Base-by-base conservation (phyloP, 2,113 vertebrate genomes). In the Pantherophis guttatus region DNA sequence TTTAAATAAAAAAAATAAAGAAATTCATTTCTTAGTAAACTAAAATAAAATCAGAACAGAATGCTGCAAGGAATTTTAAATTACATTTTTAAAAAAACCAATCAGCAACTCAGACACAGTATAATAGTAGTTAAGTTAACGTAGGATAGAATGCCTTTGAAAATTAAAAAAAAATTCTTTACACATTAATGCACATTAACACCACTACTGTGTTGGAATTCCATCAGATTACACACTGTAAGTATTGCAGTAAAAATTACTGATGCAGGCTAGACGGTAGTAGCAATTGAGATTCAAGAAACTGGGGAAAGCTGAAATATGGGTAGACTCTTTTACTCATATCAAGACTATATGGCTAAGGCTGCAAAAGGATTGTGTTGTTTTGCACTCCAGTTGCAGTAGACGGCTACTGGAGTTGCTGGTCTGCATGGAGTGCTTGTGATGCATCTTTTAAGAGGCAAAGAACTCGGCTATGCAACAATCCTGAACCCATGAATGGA, bases 331-430 rank as follows among this genome's bases (percentile, higher is more conserved):
- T 58, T 86, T 39, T 58, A 53, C 39, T 86, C 5, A 59, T 91
- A 50, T 59, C 44, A 50, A 26, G 58, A 44, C 23, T 92, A 17
- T 87, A 62, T 15, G 13, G 12, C 62, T 23, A 21, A 65, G 26
- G 15, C 44, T 29, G 8, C 39, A 52, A 52, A 52, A 52, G n/a
- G 15, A 39, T 19, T 54, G 92, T 62, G 8, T 86, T 29, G 93
- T 44, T 44, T 94, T 94, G 86, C 54, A 23, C 92, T 91, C 19
- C 94, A 99, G 98, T 96, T 75, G 95, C 53, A 0, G 97, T 98
- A 48, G 98, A 98, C 44, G 98, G 98, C 1, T 97, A 95, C 89
- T 99, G 98, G 98, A 98, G 97, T 94, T 99, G 98, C 95, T 99
- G 98, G 98, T 97, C 97, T 2, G 86, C 97, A 0, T 99, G 98